Evolutionary conservation across 2,797 vertebrate genomes (phyloP).

Genomic region (Uromys caudimaculatus): DNA sequence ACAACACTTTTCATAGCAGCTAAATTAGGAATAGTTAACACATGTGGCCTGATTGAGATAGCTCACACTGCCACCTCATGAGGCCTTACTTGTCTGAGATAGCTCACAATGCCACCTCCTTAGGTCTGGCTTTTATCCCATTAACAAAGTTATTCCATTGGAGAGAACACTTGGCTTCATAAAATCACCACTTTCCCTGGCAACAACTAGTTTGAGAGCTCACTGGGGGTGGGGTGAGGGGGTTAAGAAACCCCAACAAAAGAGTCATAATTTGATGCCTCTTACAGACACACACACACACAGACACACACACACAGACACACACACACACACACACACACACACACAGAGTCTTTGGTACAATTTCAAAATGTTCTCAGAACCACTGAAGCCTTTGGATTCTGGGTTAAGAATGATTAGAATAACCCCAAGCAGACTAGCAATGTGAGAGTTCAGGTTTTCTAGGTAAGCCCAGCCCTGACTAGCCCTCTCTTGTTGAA

Average conservation of each 20-base stretch:
- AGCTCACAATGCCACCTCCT: background rate
- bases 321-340: background rate
- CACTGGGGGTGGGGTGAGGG: background rate
- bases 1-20: slow-evolving; percentile 26
- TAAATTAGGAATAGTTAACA: slow-evolving; percentile 48
- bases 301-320: background rate
- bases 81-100: background rate
- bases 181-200: slow-evolving; percentile 24
- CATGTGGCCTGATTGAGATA: background rate
- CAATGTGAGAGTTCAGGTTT: slow-evolving; percentile 41
- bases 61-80: background rate
- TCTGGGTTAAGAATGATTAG: slow-evolving; percentile 29
- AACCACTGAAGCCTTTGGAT: background rate
- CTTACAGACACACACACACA: background rate
- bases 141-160: slow-evolving; percentile 6
- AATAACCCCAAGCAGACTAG: background rate
- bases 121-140: background rate
- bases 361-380: background rate
- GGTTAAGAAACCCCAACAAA: background rate
- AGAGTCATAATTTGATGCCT: slow-evolving; percentile 13
- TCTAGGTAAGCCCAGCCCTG: background rate
- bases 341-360: background rate
- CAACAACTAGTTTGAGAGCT: background rate
- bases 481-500: slow-evolving; percentile 23
- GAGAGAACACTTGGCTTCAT: slow-evolving; percentile 9